Evolutionary conservation across 2,888 invertebrate genomes (phyloP), one percentile per base, ranked within the genome.

Genomic region (Temnothorax rugatulus): DNA sequence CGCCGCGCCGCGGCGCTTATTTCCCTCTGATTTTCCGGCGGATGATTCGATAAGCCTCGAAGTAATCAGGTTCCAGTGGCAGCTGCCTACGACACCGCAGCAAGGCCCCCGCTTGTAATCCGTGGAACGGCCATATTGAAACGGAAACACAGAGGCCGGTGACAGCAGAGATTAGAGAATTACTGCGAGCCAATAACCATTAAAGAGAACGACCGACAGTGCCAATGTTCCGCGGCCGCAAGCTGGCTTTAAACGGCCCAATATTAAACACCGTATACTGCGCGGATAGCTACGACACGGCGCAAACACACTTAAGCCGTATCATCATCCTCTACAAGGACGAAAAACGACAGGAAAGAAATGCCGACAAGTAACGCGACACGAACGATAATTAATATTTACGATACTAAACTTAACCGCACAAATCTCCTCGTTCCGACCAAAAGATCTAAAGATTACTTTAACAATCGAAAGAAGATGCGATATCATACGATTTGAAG

Each of bases 81-180:
- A 92, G 92, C 90, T 92, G 90, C 87, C 91, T 91, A 86, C 89
- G 88, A 89, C 89, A 88, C 84, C 84, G 83, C 71, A 82, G 84
- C 76, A 61, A 84, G 84, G 77, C 84, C 76, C 89, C 83, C 89
- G 90, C 90, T 90, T 89, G 90, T 92, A 92, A 92, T 92, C 91
- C 90, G 87, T 86, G 82, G 89, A 88, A 88, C 91, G 90, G 91
- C 92, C 92, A 93, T 93, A 94, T 93, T 93, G 93, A 93, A 93
- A 93, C 92, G 93, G 93, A 93, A 94, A 93, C 93, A 92, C 92
- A 92, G 90, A 92, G 92, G 91, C 91, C 92, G 93, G 92, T 93
- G 93, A 94, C 94, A 93, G 93, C 91, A 92, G 92, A 93, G 94
- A 94, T 94, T 94, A 94, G 93, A 94, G 93, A 93, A 94, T 94